Percentiles rank a stretch among this genome's conserved stretches.
Evolutionary conservation across 1,140 invertebrate species (phyloP).

Genomic region (Neelides sp.): DNA sequence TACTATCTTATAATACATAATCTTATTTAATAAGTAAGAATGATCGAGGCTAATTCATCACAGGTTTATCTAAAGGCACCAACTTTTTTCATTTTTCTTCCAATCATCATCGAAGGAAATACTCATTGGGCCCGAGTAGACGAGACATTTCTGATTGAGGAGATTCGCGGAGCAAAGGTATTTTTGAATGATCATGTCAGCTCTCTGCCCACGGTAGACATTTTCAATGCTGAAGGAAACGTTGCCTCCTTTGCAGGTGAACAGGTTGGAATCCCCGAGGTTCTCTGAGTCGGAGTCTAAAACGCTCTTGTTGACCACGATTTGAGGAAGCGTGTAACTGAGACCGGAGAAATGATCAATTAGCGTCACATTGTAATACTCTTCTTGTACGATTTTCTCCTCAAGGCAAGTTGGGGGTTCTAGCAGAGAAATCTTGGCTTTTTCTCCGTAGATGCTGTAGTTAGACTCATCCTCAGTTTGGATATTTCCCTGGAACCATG

Average conservation of each 20-base stretch:
- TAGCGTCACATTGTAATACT: slow-evolving; percentile 32
- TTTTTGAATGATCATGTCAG: slow-evolving; percentile 34
- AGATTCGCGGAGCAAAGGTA: slow-evolving; percentile 30
- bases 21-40: too few species aligned
- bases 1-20: too few species aligned
- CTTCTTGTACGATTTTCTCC: slow-evolving; percentile 10
- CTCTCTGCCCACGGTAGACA: slow-evolving; percentile 34
- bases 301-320: slow-evolving; percentile 25
- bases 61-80: slow-evolving; percentile 25
- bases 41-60: too few species aligned
- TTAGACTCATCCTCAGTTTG: slow-evolving; percentile 32
- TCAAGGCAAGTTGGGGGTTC: neutral
- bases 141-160: slow-evolving; percentile 30
- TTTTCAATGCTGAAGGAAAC: slow-evolving; percentile 33
- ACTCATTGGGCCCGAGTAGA: slow-evolving; percentile 32
- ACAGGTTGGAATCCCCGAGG: slow-evolving; percentile 11
- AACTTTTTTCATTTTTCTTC: slow-evolving; percentile 15
- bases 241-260: slow-evolving; percentile 26
- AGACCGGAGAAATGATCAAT: slow-evolving; percentile 33
- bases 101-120: slow-evolving; percentile 25
- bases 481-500: slow-evolving; percentile 36
- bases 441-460: slow-evolving; percentile 32
- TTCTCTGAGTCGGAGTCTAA: neutral
- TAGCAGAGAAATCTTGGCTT: neutral
- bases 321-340: slow-evolving; percentile 29